Conservation (phyloP, 1,140 invertebrate species). For the Geopemphigus sp. region DNA sequence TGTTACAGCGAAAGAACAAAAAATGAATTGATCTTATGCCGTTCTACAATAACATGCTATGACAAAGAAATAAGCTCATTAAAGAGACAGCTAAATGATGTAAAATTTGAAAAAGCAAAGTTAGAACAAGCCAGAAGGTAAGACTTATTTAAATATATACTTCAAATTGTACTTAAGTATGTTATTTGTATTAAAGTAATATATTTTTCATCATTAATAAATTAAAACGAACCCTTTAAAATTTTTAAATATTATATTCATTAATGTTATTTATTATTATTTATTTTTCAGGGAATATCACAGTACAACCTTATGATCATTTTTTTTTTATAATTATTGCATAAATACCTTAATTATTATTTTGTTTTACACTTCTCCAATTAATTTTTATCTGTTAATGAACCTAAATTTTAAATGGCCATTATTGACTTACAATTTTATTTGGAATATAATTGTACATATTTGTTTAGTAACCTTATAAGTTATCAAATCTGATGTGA, state of each 20-base stretch:
- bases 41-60: conserved; percentile 60
- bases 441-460: too few species aligned
- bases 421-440: too few species aligned
- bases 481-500: too few species aligned
- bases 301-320: conserved; percentile 35
- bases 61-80: conserved; percentile 60
- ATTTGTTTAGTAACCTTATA: too few species aligned
- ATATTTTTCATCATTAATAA: neutral
- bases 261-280: neutral
- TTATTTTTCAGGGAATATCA: conserved; percentile 40
- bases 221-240: neutral
- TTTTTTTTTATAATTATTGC: neutral
- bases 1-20: conserved; percentile 56
- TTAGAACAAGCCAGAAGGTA: conserved; percentile 50
- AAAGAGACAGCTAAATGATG: conserved; percentile 60
- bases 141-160: neutral
- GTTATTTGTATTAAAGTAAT: neutral
- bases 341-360: neutral
- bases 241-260: neutral
- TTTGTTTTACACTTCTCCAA: neutral
- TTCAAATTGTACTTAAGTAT: neutral
- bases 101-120: conserved; percentile 56
- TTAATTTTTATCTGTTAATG: too few species aligned
- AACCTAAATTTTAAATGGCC: too few species aligned
- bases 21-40: conserved; percentile 59